Conservation (phyloP, 2,888 invertebrate genomes). For the Zhuqinia jingwanae region DNA sequence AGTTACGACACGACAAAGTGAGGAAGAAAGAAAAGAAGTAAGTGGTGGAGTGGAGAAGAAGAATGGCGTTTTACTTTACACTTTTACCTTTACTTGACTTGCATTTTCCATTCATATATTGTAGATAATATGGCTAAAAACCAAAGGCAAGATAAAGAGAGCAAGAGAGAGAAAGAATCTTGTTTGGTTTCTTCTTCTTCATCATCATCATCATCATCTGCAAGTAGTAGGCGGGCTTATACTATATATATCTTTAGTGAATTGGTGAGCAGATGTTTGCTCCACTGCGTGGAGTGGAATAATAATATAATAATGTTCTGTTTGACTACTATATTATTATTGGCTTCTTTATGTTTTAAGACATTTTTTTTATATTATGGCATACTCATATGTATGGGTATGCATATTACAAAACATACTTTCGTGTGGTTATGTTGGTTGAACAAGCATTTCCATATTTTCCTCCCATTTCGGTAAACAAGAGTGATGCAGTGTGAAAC, state of each 20-base stretch:
- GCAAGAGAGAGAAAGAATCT: not conserved
- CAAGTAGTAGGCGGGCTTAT: not conserved
- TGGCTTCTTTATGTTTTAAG: not conserved
- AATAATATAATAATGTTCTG: slow-evolving; percentile 20
- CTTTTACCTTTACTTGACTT: slow-evolving; percentile 33
- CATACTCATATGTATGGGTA: too few species aligned
- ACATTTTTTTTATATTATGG: too few species aligned
- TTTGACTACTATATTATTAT: slow-evolving; percentile 42
- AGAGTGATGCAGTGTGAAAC: slow-evolving; percentile 27
- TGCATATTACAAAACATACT: too few species aligned
- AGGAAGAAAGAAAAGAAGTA: slow-evolving; percentile 26
- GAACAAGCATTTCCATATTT: not conserved
- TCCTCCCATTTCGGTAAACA: not conserved
- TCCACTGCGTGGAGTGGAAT: not conserved
- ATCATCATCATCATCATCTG: not conserved
- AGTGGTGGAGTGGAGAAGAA: slow-evolving; percentile 24
- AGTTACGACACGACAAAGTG: slow-evolving; percentile 46
- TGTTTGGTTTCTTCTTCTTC: not conserved
- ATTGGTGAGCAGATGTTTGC: slow-evolving; percentile 28
- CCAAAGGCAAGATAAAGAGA: slow-evolving; percentile 14
- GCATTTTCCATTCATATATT: not conserved
- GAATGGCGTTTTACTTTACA: slow-evolving; percentile 22
- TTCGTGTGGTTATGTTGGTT: too few species aligned
- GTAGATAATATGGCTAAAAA: slow-evolving; percentile 1
- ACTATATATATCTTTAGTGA: not conserved